Base-by-base conservation (phyloP, 2,113 vertebrate species). In the Onychostoma macrolepis region DNA sequence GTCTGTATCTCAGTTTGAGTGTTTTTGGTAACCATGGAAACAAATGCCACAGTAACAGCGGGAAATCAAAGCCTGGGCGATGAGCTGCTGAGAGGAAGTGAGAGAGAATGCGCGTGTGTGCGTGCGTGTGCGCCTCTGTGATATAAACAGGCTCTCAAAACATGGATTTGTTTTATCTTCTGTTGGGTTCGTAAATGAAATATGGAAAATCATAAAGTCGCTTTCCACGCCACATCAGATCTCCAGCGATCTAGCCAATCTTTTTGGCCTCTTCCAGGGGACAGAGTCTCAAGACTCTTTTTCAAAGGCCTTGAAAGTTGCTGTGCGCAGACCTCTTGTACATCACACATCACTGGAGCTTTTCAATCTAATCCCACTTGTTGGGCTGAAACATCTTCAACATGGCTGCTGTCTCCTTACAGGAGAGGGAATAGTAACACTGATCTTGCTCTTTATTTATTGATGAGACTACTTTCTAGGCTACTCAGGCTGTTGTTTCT, bases 21-120 rank as follows among this genome's bases (percentile, higher is more conserved):
- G 79, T 76, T 58, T 82, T n/a, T 69, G 33, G 86, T 87, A 58
- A 82, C 88, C 86, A 87, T 89, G 86, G 88, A 89, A 89, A 89
- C 88, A 87, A 85, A 89, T 58, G 88, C 78, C 76, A 81, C 75
- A 75, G 80, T 80, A 89, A 84, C 65, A 86, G 80, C 74, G 78
- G 65, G 48, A 71, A 83, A 69, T 58, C 63, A 88, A 78, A 85
- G 67, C 65, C 76, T 13, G 80, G 53, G 67, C 65, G 88, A 84
- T 24, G 75, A 77, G 75, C 69, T 77, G 79, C 87, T 78, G 84
- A 69, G 43, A 43, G 56, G 63, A 65, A n/a, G 50, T 63, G 77
- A 50, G 76, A 79, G n/a, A 85, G 76, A 85, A 74, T 26, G 65
- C 17, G 10, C 33, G 45, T 10, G 33, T 45, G 38, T 58, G 45